Evolutionary conservation across 1,140 invertebrate species (phyloP).

Genomic region (Eriosoma lanigerum): DNA sequence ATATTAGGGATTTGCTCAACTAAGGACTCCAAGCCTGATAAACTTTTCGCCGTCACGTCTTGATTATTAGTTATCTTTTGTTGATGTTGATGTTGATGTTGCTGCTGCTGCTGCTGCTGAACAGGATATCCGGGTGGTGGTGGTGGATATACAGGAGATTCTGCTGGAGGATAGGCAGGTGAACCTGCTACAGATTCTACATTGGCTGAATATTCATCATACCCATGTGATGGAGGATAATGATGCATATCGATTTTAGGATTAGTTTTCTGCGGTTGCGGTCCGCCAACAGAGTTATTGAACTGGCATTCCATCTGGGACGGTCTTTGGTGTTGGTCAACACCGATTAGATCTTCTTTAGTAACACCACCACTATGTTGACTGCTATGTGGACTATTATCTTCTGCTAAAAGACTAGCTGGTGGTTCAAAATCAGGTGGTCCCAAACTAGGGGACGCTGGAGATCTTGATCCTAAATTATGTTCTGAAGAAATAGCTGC

Average conservation of each 20-base stretch:
- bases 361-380: slow-evolving; percentile 52
- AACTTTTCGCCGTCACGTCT: slow-evolving; percentile 81
- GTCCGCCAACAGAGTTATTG: slow-evolving; percentile 58
- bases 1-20: slow-evolving; percentile 90
- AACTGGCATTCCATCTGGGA: slow-evolving; percentile 61
- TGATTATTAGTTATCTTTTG: slow-evolving; percentile 58
- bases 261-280: slow-evolving; percentile 57
- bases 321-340: slow-evolving; percentile 49
- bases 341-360: slow-evolving; percentile 36
- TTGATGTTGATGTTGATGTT: slow-evolving; percentile 45
- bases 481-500: slow-evolving; percentile 72
- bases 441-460: slow-evolving; percentile 68
- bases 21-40: slow-evolving; percentile 84
- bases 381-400: slow-evolving; percentile 55
- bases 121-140: slow-evolving; percentile 28
- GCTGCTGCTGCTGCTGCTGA: slow-evolving; percentile 4
- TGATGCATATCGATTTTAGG: slow-evolving; percentile 55
- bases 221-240: slow-evolving; percentile 53
- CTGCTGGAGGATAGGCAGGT: slow-evolving; percentile 55
- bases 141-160: slow-evolving; percentile 53
- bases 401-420: slow-evolving; percentile 63
- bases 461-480: slow-evolving; percentile 64
- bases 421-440: slow-evolving; percentile 77
- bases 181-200: slow-evolving; percentile 54
- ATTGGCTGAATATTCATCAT: slow-evolving; percentile 56